Evolutionary conservation across 1,140 invertebrate species (phyloP).

Genomic region (Zaprionus lachaisei): DNA sequence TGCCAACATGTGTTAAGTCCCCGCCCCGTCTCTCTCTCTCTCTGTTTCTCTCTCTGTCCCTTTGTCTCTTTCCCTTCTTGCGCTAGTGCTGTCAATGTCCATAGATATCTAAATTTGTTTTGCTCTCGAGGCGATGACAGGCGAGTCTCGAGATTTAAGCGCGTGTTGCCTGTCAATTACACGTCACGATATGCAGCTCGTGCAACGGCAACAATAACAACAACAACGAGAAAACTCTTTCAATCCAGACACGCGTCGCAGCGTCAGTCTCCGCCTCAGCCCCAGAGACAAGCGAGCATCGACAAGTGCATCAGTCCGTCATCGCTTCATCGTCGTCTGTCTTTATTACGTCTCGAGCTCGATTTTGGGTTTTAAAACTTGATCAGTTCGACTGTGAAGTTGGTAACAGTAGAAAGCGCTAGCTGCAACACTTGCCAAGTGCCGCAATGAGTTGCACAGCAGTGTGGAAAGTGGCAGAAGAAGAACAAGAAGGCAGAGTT

Average conservation of each 20-base stretch:
- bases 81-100: slow-evolving; percentile 35
- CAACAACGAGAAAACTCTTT: background rate
- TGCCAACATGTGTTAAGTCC: slow-evolving; percentile 2
- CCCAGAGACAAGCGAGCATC: background rate
- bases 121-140: slow-evolving; percentile 71
- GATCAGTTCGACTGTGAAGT: background rate
- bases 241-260: slow-evolving; percentile 26
- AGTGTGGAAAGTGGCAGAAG: background rate
- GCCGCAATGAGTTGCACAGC: background rate
- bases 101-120: slow-evolving; percentile 68
- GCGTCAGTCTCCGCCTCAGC: background rate
- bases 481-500: too few relatives aligned
- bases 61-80: background rate
- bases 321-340: slow-evolving; percentile 17
- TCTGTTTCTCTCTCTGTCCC: background rate
- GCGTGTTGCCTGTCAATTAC: slow-evolving; percentile 79
- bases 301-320: slow-evolving; percentile 43
- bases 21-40: background rate
- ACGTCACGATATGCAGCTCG: slow-evolving; percentile 60
- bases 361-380: slow-evolving; percentile 1
- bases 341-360: background rate
- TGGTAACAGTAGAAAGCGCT: slow-evolving; percentile 9
- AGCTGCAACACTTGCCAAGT: background rate
- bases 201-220: background rate
- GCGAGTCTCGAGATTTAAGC: slow-evolving; percentile 53